Base-by-base conservation (phyloP, 92 coral and sea anemone species). In the Zoanthus sansibaricus region DNA sequence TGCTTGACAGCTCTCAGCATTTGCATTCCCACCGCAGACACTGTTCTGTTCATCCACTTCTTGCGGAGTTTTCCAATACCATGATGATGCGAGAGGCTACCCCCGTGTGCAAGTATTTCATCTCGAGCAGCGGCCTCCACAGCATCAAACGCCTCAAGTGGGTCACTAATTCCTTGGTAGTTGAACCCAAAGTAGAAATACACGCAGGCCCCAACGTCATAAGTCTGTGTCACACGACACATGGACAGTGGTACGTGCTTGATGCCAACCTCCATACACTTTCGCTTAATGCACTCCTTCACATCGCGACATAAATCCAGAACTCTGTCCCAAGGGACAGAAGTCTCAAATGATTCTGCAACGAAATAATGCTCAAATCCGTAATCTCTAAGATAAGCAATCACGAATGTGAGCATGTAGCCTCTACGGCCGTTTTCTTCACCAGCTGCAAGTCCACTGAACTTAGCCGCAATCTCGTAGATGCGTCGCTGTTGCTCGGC, bases 241-340 rank as follows among this genome's bases (percentile, higher is more conserved):
- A 96, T 95, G 70, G 95, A 96, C 66, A 93, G 82, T 56, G 99
- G 99, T 17, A 78, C 86, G 86, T 92, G 86, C 80, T 92, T 94
- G 78, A 97, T 88, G 58, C 98, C 98, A 88, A 95, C 91, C 87
- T 97, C 98, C 16, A 92, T 89, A 85, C 99, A 97, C 75, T 91
- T 97, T 73, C 96, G 93, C 69, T 87, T 85, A 71, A 97, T 93
- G 31, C 93, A 92, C 58, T 93, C 99, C 49, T 97, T 97, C 71
- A 95, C 98, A 77, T 97, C 96, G 44, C 93, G 92, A 68, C 99
- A 95, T 78, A 97, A 58, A 55, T 86, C 94, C 6, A 93, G 70
- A 18, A 97, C 99, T 70, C 99, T 91, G 86, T 97, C 99, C 99
- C 99, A 97, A 30, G 99, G 99, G 9, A 97, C 99, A 9, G 97